Evolutionary conservation across 2,797 vertebrate genomes (phyloP), one percentile per base, ranked within the genome.

Genomic region (Cryptoprocta ferox): DNA sequence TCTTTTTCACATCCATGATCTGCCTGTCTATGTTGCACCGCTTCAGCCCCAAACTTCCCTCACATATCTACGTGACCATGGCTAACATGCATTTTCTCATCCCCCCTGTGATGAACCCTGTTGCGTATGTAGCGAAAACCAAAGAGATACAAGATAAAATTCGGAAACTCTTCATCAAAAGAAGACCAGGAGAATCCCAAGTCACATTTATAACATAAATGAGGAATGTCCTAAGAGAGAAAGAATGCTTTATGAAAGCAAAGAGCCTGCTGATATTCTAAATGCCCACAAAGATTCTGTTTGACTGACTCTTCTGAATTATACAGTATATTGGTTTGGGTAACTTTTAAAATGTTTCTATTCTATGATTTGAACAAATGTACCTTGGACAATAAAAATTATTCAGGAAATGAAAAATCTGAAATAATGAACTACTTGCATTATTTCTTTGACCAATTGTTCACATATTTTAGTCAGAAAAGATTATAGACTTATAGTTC

Each of bases 71-170:
- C 3, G 93, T 98, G 48, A 80, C 90, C 70, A 24, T 98, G 59
- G 96, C 98, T 32, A 98, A 97, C 24, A 91, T 97, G 92, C 96
- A 98, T 48, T 97, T 98, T 26, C 88, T 98, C 80, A 48, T 98
- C 18, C 94, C 97, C 21, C 94, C 97, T 75, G 91, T 98, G 39
- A 95, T 98, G 91, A 98, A 98, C 35, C 96, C 92, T 30, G 95
- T 98, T 26, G 79, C 98, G 6, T 98, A 98, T 87, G 94, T 96
- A 24, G 45, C 79, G 5, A 98, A 97, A 97, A 95, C 90, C 12
- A 97, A 94, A 16, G 79, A 94, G 66, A 93, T 97, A 6, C 6
- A 59, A 48, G 66, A 95, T 12, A 97, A 86, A 92, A 97, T 97
- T 68, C 28, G 87, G 50, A 97, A 92, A 37, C 13, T 93, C 3